Evolutionary conservation across 2,888 invertebrate genomes (phyloP).

Genomic region (Eupithecia inturbata): DNA sequence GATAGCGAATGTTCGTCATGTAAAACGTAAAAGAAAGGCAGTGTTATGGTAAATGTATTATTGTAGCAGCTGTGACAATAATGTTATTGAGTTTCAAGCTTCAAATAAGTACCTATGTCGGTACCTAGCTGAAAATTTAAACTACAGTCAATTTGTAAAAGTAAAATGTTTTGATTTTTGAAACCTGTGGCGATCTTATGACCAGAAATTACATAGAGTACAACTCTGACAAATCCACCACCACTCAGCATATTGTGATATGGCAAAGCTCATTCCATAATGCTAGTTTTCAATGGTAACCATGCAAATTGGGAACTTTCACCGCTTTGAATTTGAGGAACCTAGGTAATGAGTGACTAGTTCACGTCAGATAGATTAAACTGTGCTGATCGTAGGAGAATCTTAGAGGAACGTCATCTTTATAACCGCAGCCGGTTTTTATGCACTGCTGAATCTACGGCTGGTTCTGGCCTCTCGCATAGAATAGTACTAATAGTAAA

Average conservation of each 20-base stretch:
- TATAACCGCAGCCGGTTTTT: too few species aligned
- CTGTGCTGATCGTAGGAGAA: too few species aligned
- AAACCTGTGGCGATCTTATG: not conserved
- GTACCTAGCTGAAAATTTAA: not conserved
- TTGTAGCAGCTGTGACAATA: not conserved
- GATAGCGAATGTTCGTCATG: not conserved
- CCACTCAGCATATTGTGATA: not conserved
- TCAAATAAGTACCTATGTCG: not conserved
- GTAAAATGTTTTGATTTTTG: not conserved
- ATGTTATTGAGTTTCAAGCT: not conserved
- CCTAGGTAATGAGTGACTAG: not conserved
- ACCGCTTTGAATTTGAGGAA: not conserved
- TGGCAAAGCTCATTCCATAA: not conserved
- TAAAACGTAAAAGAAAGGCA: not conserved
- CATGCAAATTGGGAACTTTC: not conserved
- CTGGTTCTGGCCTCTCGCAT: too few species aligned
- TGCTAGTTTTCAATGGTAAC: not conserved
- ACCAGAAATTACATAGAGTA: not conserved
- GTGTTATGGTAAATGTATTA: slow-evolving; percentile 3
- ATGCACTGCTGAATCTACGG: too few species aligned
- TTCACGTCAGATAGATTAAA: not conserved
- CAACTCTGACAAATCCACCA: not conserved
- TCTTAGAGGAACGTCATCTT: too few species aligned
- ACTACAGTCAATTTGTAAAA: not conserved
- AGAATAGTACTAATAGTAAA: too few species aligned